phyloP scores from a whole-genome alignment of 2,888 invertebrate genomes.

The Ophraella communa region DNA sequence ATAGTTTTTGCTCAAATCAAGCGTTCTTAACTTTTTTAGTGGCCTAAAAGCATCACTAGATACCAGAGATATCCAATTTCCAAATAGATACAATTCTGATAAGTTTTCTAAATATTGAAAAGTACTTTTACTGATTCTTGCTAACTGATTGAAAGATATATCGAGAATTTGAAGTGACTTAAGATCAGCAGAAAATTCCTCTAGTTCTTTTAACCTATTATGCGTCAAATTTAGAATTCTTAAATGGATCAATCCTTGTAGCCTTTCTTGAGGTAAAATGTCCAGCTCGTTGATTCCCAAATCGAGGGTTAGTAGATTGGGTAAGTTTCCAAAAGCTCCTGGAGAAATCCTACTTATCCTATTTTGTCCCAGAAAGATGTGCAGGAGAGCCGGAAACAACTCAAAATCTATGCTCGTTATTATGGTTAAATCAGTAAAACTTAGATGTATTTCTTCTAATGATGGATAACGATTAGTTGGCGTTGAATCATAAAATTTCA shows the following conservation, averaged over 20 bases:
- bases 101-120: slow-evolving; percentile 80
- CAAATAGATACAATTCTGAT: slow-evolving; percentile 78
- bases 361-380: slow-evolving; percentile 76
- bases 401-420: slow-evolving; percentile 86
- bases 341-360: slow-evolving; percentile 81
- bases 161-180: slow-evolving; percentile 80
- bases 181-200: slow-evolving; percentile 81
- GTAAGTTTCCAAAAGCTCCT: slow-evolving; percentile 80
- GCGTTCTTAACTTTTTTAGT: slow-evolving; percentile 74
- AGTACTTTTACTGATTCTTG: slow-evolving; percentile 75
- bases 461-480: slow-evolving; percentile 75
- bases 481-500: slow-evolving; percentile 75
- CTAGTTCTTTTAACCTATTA: slow-evolving; percentile 80
- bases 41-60: slow-evolving; percentile 80
- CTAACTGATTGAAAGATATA: slow-evolving; percentile 83
- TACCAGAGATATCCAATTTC: slow-evolving; percentile 82
- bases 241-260: slow-evolving; percentile 78
- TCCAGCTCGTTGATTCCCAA: slow-evolving; percentile 84
- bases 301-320: slow-evolving; percentile 79
- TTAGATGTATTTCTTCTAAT: slow-evolving; percentile 80
- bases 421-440: slow-evolving; percentile 80
- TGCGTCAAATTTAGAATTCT: slow-evolving; percentile 81
- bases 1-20: slow-evolving; percentile 85
- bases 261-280: slow-evolving; percentile 81
- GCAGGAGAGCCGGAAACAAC: slow-evolving; percentile 79